Evolutionary conservation across 1,140 invertebrate species (phyloP).

Genomic region (Chrysopa pallens): DNA sequence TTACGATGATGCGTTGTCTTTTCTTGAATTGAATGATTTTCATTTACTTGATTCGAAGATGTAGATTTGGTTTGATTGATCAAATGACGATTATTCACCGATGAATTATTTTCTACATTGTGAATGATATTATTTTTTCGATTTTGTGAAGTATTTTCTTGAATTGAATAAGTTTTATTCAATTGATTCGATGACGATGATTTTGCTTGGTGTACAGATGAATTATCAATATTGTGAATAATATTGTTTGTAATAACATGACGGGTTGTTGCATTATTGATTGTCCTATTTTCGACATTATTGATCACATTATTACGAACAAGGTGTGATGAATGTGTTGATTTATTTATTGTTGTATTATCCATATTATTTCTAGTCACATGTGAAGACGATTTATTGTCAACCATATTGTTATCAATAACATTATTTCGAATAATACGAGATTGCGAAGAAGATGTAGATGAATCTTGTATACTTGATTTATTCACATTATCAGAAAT

Average conservation of each 20-base stretch:
- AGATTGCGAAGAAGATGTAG: no score
- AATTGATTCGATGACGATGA: no score
- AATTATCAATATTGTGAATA: background rate
- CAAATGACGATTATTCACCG: no score
- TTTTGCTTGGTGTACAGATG: no score
- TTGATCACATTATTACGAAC: background rate
- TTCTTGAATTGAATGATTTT: no score
- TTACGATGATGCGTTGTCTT: constrained; percentile 33
- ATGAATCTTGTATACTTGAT: no score
- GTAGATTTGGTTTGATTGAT: no score
- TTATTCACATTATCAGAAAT: no score
- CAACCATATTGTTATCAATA: constrained; percentile 5
- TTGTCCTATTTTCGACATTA: background rate
- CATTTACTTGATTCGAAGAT: no score
- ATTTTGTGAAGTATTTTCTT: background rate
- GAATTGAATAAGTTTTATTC: no score
- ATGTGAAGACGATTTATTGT: constrained; percentile 13
- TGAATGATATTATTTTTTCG: background rate
- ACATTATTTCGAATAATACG: background rate
- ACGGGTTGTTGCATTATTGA: background rate
- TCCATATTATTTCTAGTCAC: constrained; percentile 21
- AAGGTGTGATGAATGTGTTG: constrained; percentile 13
- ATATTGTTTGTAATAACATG: background rate
- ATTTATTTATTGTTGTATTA: constrained; percentile 29
- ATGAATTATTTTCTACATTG: background rate